phyloP scores from a whole-genome alignment of 1,140 invertebrate genomes.

The Hycleus phaleratus region DNA sequence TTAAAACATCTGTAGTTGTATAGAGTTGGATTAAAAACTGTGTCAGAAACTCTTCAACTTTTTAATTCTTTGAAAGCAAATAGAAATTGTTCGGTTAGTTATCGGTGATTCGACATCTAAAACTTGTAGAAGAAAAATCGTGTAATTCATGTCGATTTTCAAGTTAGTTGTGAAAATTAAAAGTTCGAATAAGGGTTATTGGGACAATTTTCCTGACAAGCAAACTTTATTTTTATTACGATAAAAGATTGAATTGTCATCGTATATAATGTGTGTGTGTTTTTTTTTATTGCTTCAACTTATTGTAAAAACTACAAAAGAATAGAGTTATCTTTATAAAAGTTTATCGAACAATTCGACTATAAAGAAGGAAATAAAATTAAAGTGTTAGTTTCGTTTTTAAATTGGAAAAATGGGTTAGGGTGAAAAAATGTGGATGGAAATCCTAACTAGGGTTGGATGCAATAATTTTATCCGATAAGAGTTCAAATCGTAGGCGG shows the following conservation, averaged over 20 bases:
- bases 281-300: constrained; percentile 11
- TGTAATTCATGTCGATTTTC: no score
- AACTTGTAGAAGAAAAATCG: no score
- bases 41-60: no score
- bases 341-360: constrained; percentile 12
- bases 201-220: no score
- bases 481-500: constrained; percentile 6
- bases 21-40: no score
- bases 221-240: constrained; percentile 3
- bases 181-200: no score
- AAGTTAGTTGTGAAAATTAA: no score
- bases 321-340: constrained; percentile 13
- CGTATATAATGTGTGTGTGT: neutral
- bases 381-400: constrained; percentile 13
- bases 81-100: no score
- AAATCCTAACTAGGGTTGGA: neutral
- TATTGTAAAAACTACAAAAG: constrained; percentile 12
- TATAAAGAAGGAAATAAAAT: constrained; percentile 13
- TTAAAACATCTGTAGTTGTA: no score
- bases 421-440: constrained; percentile 11
- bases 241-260: constrained; percentile 16
- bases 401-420: constrained; percentile 9
- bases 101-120: no score
- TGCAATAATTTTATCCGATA: constrained; percentile 18
- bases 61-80: no score